Evolutionary conservation across 1,140 invertebrate genomes (phyloP).

Genomic region (Conus ventricosus): DNA sequence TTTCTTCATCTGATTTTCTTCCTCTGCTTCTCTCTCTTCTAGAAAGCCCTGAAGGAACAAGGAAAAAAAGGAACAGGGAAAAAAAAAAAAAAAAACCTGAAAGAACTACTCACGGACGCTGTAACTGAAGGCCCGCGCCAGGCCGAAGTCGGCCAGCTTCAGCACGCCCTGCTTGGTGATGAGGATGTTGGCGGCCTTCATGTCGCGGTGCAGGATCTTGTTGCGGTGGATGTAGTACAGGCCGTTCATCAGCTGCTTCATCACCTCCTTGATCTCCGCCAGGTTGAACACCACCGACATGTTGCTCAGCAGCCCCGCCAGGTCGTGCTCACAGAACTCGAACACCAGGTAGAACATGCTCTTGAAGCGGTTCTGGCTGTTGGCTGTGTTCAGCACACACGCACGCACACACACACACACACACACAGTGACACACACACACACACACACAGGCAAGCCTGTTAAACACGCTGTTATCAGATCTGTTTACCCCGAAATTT

Average conservation of each 20-base stretch:
- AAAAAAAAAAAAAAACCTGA: no score
- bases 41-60: no score
- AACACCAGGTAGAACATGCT: constrained; percentile 97
- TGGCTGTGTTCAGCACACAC: constrained; percentile 78
- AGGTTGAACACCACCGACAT: constrained; percentile 96
- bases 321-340: constrained; percentile 99
- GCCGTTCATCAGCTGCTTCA: constrained; percentile 97
- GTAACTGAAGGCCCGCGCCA: constrained; percentile 87
- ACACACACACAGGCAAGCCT: neutral
- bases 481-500: no score
- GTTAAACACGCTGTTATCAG: no score
- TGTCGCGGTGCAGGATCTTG: constrained; percentile 94
- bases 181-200: constrained; percentile 99
- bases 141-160: constrained; percentile 78
- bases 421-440: neutral
- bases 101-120: constrained; percentile 67
- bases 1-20: no score
- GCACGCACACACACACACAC: neutral
- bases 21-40: no score
- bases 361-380: constrained; percentile 88
- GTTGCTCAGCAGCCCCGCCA: constrained; percentile 97
- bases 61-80: no score
- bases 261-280: constrained; percentile 97
- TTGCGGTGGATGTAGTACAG: constrained; percentile 98
- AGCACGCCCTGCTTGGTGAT: constrained; percentile 96